Base-by-base conservation (phyloP, 2,888 invertebrate species). In the Rapana venosa region DNA sequence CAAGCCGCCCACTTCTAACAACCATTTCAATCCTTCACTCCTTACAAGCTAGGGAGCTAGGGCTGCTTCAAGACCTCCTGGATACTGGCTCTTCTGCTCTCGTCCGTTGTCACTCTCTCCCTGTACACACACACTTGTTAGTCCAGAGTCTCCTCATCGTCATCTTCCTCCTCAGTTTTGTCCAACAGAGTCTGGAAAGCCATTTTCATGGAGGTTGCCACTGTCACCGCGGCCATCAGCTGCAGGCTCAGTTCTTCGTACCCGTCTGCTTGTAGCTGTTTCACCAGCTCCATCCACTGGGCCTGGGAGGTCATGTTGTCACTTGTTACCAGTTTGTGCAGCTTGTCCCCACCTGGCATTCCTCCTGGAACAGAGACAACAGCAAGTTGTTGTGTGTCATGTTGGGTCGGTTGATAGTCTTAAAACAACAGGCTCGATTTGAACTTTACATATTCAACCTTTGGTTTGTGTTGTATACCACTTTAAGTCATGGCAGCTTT, bases 211-310 rank as follows among this genome's bases (percentile, higher is more conserved):
- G 93, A 93, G 30, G 91, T 88, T 79, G 93, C 90, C 30, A 95
- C 94, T 47, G 94, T 94, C 35, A 94, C 92, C 26, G 94, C 92
- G 26, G 95, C 94, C 83, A 94, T 92, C 20, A 95, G 91, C 81
- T 93, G 93, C 87, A 94, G 91, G 11, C 94, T 92, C 13, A 94
- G 92, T 81, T 95, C 94, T 6, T 92, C 92, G 87, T 94, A 93
- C 0, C 94, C 94, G 77, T 92, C 93, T 47, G 94, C 93, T 79
- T 94, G 94, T 36, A 94, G 91, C 11, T 92, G 90, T 74, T 93
- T 92, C 1, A 94, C 92, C 61, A 95, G 91, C 47, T 92, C 92
- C 88, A 91, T 92, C 95, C 95, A 95, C 91, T 94, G 93, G 13
- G 93, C 91, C 47, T 87, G 22, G 13, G 93, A 93, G 0, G 95